Conservation (phyloP, 2,113 vertebrate genomes). For the Alligator sinensis region DNA sequence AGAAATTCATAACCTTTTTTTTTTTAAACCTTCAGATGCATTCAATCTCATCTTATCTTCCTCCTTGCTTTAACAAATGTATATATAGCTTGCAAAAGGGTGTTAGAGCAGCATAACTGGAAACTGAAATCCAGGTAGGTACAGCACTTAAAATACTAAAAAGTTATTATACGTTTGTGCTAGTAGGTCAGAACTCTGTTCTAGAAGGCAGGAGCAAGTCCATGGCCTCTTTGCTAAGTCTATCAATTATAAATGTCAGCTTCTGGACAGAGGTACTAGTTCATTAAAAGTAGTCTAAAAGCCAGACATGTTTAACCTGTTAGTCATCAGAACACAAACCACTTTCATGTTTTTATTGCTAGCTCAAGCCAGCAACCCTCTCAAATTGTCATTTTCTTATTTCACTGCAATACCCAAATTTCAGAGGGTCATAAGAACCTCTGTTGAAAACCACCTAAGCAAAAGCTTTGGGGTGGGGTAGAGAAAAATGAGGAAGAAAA, state of each 20-base stretch:
- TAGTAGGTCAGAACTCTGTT: not conserved
- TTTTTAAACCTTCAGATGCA: not conserved
- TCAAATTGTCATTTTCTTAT: not conserved
- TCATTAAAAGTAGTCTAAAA: not conserved
- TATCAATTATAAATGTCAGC: not conserved
- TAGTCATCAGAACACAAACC: not conserved
- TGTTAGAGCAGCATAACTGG: not conserved
- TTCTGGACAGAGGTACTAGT: rapidly evolving
- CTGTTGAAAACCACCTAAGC: not conserved
- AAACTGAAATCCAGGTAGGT: not conserved
- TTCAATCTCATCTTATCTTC: not conserved
- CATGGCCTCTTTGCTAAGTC: not conserved
- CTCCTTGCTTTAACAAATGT: not conserved
- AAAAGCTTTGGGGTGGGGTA: not conserved
- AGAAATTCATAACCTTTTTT: not conserved
- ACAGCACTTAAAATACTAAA: not conserved
- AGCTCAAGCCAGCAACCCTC: not conserved
- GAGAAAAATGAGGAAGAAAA: not conserved
- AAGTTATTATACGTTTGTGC: not conserved
- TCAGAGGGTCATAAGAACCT: not conserved
- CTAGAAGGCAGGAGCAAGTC: not conserved
- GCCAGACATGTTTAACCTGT: not conserved
- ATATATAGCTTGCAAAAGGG: not conserved
- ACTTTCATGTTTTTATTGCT: not conserved
- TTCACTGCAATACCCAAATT: not conserved